Evolutionary conservation across 2,888 invertebrate species (phyloP).

Genomic region (Emesis castigata): DNA sequence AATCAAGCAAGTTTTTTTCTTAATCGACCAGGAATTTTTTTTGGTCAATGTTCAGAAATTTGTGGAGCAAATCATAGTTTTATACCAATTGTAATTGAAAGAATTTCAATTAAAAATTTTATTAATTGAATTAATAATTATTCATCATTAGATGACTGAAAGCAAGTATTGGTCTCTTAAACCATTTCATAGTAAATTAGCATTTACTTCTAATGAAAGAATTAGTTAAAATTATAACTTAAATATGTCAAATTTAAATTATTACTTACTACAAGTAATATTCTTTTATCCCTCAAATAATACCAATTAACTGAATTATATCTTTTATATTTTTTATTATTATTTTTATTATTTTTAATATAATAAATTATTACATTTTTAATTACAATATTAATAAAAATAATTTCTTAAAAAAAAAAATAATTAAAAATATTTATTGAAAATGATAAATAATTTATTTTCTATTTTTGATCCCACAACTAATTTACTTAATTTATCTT

Average conservation of each 20-base stretch:
- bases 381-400: slow-evolving; percentile 73
- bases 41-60: slow-evolving; percentile 92
- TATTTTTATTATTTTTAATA: slow-evolving; percentile 84
- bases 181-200: slow-evolving; percentile 90
- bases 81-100: slow-evolving; percentile 90
- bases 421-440: slow-evolving; percentile 77
- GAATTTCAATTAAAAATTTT: slow-evolving; percentile 88
- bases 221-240: slow-evolving; percentile 86
- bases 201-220: slow-evolving; percentile 91
- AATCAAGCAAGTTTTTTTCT: slow-evolving; percentile 90
- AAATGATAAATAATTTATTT: slow-evolving; percentile 92
- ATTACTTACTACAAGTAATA: slow-evolving; percentile 84
- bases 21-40: slow-evolving; percentile 91
- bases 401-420: slow-evolving; percentile 71
- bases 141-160: slow-evolving; percentile 91
- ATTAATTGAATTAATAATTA: slow-evolving; percentile 86
- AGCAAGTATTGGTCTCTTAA: slow-evolving; percentile 93
- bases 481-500: slow-evolving; percentile 82
- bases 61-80: slow-evolving; percentile 91
- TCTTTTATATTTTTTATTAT: slow-evolving; percentile 79
- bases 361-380: slow-evolving; percentile 85
- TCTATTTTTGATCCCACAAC: slow-evolving; percentile 91
- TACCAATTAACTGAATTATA: slow-evolving; percentile 88
- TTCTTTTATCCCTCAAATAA: slow-evolving; percentile 92
- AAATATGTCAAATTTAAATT: slow-evolving; percentile 92